phyloP scores from a whole-genome alignment of 2,797 vertebrate genomes.

The Brachyalestes nurse region DNA sequence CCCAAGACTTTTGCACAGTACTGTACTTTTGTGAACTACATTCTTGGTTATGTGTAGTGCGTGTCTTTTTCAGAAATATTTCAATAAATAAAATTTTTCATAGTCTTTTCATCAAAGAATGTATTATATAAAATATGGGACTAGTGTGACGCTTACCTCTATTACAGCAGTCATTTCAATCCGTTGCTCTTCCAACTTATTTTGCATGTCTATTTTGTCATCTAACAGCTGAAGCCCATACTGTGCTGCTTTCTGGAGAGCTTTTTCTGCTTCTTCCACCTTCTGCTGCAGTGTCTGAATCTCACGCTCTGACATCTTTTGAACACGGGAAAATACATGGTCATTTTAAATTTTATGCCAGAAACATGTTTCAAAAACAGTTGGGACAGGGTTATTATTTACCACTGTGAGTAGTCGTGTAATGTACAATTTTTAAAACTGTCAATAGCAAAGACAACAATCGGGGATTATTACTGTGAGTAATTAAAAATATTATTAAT shows the following conservation, averaged over 20 bases:
- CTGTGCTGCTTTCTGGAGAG: conserved; percentile 86
- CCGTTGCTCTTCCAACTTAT: conserved; percentile 84
- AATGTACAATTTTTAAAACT: no score
- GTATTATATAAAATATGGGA: neutral
- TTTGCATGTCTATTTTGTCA: conserved; percentile 88
- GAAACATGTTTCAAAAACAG: no score
- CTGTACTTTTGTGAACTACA: no score
- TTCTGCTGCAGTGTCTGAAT: conserved; percentile 66
- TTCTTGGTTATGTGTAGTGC: no score
- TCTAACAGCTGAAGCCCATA: conserved; percentile 89
- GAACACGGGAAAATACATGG: no score
- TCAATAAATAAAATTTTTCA: neutral
- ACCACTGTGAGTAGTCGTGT: no score
- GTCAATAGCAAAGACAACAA: no score
- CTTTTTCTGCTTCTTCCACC: conserved; percentile 84
- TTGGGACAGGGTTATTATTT: no score
- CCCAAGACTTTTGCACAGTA: no score
- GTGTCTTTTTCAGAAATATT: neutral
- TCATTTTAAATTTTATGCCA: no score
- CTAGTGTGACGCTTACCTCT: conserved; percentile 77
- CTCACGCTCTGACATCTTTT: conserved; percentile 57
- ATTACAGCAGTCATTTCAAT: conserved; percentile 84
- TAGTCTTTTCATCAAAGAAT: neutral
- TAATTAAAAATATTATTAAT: no score
- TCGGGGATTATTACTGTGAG: no score